Evolutionary conservation across 2,797 vertebrate genomes (phyloP).

Genomic region (Hoplostethus mediterraneus): DNA sequence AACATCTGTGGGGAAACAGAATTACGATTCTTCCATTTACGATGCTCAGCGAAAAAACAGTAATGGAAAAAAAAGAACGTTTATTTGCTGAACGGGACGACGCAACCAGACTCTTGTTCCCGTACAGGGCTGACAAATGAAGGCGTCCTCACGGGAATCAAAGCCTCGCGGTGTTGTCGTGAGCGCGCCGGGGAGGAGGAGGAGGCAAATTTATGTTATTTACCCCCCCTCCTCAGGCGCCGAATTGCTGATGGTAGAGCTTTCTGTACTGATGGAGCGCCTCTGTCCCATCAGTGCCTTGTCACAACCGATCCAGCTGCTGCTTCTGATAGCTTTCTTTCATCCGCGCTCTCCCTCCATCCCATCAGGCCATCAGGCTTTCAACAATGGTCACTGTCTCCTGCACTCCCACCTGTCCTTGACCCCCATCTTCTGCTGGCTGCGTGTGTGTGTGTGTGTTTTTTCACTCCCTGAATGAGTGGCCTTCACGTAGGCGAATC

Average conservation of each 20-base stretch:
- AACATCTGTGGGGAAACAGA: too few relatives aligned
- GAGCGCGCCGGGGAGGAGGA: constrained; percentile 47
- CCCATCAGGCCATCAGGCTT: constrained; percentile 53
- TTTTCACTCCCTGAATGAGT: constrained; percentile 23
- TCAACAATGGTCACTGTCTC: constrained; percentile 48
- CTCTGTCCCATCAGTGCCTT: constrained; percentile 69
- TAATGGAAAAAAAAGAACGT: constrained; percentile 30
- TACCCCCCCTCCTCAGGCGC: constrained; percentile 60
- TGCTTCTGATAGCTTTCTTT: constrained; percentile 75
- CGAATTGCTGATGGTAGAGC: constrained; percentile 72
- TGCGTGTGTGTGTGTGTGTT: neutral
- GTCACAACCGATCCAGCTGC: constrained; percentile 76
- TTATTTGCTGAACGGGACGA: constrained; percentile 40
- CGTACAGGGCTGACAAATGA: constrained; percentile 53
- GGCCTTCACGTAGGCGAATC: neutral
- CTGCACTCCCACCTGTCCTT: constrained; percentile 64
- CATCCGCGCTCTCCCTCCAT: constrained; percentile 19
- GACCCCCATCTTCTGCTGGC: constrained; percentile 64
- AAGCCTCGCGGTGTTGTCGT: constrained; percentile 29
- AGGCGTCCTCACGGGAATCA: constrained; percentile 63
- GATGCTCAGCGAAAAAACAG: constrained; percentile 45
- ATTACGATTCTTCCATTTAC: constrained; percentile 31
- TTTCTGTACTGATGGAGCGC: constrained; percentile 63
- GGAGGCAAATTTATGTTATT: constrained; percentile 67
- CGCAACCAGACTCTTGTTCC: constrained; percentile 33